A percentile compares a stretch with the other conserved stretches of the same genome.
phyloP scores from a whole-genome alignment of 2,888 invertebrate genomes.

The Nomada lathburiana region DNA sequence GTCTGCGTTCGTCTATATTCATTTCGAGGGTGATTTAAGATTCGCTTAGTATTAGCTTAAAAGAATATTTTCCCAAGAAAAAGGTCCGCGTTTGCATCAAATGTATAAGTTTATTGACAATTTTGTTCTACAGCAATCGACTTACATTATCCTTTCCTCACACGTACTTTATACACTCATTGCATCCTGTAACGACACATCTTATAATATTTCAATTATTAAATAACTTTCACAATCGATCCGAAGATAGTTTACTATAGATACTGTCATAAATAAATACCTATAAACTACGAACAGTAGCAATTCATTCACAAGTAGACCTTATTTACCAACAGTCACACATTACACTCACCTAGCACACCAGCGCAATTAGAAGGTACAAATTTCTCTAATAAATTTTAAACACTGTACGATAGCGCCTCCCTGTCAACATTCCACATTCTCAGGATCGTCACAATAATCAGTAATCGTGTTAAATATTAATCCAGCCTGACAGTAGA shows the following conservation, averaged over 20 bases:
- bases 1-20: background rate
- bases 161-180: background rate
- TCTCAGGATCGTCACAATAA: conserved; percentile 54
- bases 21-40: no score
- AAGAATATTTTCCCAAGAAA: no score
- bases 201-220: background rate
- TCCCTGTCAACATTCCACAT: conserved; percentile 64
- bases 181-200: conserved; percentile 8
- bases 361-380: background rate
- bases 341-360: conserved; percentile 19
- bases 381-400: no score
- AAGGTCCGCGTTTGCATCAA: no score
- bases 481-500: conserved; percentile 65
- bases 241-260: background rate
- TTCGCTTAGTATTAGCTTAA: no score
- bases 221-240: background rate
- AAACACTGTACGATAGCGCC: background rate
- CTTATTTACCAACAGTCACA: background rate
- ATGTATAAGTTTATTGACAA: background rate
- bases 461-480: conserved; percentile 65
- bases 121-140: background rate
- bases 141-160: background rate
- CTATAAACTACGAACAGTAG: background rate
- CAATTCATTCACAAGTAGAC: no score
- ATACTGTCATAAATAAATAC: background rate